Percentiles rank a stretch among this genome's conserved stretches.
Conservation (phyloP, 2,888 invertebrate genomes). For the Germaria angustata region DNA sequence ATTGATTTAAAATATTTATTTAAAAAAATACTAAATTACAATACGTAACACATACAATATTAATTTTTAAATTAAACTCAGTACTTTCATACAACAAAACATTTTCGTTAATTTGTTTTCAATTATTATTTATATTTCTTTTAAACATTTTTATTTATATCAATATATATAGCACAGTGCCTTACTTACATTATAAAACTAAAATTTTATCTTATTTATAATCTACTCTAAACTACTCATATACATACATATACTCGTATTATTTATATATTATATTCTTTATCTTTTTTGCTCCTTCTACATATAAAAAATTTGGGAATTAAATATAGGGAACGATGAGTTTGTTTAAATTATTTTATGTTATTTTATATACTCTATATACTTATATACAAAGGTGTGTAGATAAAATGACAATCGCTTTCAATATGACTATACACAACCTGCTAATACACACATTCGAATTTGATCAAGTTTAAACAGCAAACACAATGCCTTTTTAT, state of each 20-base stretch:
- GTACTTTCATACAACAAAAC: conserved; percentile 57
- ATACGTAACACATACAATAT: conserved; percentile 62
- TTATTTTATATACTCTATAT: conserved; percentile 33
- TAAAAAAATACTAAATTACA: conserved; percentile 66
- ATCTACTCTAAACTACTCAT: conserved; percentile 36
- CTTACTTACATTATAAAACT: conserved; percentile 49
- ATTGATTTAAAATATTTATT: conserved; percentile 59
- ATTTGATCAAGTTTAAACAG: neutral
- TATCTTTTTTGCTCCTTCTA: conserved; percentile 38
- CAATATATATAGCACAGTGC: conserved; percentile 64
- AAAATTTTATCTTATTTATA: conserved; percentile 31
- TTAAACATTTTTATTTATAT: conserved; percentile 20
- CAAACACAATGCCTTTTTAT: conserved; percentile 7
- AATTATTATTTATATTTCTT: neutral
- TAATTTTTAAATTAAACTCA: conserved; percentile 55
- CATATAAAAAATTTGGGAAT: conserved; percentile 49
- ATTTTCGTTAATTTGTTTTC: conserved; percentile 7
- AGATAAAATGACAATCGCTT: conserved; percentile 25
- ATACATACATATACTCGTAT: conserved; percentile 30
- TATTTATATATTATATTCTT: neutral
- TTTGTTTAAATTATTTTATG: conserved; percentile 30
- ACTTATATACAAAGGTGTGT: neutral
- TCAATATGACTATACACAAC: conserved; percentile 1
- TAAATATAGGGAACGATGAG: conserved; percentile 41
- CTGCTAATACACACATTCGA: neutral